A percentile compares a stretch with the other conserved stretches of the same genome.
Conservation (phyloP, 2,888 invertebrate genomes). For the Drosophila hamatofila region DNA sequence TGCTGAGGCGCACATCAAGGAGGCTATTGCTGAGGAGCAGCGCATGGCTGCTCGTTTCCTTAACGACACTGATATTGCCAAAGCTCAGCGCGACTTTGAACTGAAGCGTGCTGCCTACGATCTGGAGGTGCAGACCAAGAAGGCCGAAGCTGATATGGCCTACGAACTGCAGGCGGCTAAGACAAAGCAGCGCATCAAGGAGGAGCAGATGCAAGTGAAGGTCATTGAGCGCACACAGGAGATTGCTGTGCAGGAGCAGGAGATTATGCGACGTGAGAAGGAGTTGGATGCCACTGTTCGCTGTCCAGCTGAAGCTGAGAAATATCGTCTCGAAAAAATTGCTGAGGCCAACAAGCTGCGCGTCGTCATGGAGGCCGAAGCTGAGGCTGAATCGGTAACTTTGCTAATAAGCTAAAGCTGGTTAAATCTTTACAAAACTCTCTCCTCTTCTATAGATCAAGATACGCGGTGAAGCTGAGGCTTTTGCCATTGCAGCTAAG, state of each 20-base stretch:
- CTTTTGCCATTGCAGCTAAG: conserved; percentile 96
- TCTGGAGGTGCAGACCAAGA: conserved; percentile 96
- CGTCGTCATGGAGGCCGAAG: conserved; percentile 97
- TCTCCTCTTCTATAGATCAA: conserved; percentile 85
- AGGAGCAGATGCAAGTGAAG: conserved; percentile 98
- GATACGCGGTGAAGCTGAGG: conserved; percentile 95
- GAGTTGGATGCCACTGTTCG: conserved; percentile 97
- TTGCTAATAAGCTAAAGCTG: conserved; percentile 19
- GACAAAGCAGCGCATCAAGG: conserved; percentile 97
- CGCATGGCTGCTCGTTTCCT: conserved; percentile 96
- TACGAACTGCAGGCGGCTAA: conserved; percentile 97
- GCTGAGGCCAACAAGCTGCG: conserved; percentile 96
- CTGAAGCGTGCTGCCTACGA: conserved; percentile 98
- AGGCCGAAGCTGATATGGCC: conserved; percentile 96
- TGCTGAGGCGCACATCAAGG: conserved; percentile 90
- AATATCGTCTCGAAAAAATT: conserved; percentile 94
- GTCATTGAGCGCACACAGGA: conserved; percentile 96
- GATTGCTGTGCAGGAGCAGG: conserved; percentile 98
- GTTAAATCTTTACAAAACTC: too few species aligned
- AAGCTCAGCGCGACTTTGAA: conserved; percentile 98
- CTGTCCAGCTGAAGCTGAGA: conserved; percentile 98
- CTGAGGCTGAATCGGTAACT: conserved; percentile 94
- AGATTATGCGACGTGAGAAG: conserved; percentile 95
- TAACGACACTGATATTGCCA: conserved; percentile 98
- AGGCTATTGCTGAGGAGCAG: conserved; percentile 98